A percentile compares a stretch with the other conserved stretches of the same genome.
These are phyloP conservation scores for Catharus fuscescens DNA, from an alignment of 2,113 vertebrate species.

Conservation along the genomic window DNA sequence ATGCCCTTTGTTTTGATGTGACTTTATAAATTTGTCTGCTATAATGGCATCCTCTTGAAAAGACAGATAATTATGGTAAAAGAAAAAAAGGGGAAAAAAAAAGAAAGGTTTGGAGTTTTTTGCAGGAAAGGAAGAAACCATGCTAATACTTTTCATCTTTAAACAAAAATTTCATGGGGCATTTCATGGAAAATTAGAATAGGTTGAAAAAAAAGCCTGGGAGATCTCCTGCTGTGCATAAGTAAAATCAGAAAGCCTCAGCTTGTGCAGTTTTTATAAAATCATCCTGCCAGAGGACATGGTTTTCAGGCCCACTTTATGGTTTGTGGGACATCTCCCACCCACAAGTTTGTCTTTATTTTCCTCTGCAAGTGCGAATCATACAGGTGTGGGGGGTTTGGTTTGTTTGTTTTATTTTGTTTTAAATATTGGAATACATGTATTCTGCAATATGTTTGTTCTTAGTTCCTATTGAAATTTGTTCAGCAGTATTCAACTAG, in stretches of 20 bases:
- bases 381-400: neutral
- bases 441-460: neutral
- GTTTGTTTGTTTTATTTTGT: neutral
- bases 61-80: neutral
- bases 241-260: neutral
- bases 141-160: neutral
- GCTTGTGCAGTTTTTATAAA: neutral
- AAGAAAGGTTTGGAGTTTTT: neutral
- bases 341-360: neutral
- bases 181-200: neutral
- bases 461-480: slow-evolving; percentile 14
- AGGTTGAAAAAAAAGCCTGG: neutral
- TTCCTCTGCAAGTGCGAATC: neutral
- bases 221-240: neutral
- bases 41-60: neutral
- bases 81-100: neutral
- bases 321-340: neutral
- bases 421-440: neutral
- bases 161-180: neutral
- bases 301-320: neutral
- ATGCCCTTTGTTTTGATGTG: neutral
- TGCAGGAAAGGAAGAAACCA: neutral
- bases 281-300: neutral
- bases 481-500: neutral
- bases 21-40: neutral